A percentile compares a stretch with the other conserved stretches of the same genome.
Conservation (phyloP, 2,888 invertebrate genomes). For the Scrobipalpa costella region DNA sequence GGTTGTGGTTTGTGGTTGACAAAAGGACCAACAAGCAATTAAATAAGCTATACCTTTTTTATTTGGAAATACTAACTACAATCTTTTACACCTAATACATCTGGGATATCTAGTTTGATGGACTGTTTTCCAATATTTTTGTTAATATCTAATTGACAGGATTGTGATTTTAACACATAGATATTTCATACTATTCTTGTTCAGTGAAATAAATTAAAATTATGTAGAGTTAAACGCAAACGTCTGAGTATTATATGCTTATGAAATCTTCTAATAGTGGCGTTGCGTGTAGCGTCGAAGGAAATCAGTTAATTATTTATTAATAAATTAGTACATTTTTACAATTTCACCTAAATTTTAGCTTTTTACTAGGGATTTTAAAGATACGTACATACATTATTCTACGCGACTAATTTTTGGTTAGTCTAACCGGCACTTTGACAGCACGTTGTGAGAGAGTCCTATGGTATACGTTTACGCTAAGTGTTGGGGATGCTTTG, state of each 20-base stretch:
- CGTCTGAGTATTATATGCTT: constrained; percentile 8
- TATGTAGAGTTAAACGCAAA: not conserved
- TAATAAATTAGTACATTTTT: constrained; percentile 2
- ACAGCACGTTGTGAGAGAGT: constrained; percentile 19
- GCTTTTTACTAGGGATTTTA: not conserved
- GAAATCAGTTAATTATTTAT: not conserved
- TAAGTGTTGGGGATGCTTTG: constrained; percentile 23
- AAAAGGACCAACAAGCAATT: no score
- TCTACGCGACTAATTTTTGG: constrained; percentile 28
- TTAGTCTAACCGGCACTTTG: constrained; percentile 27
- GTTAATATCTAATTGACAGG: no score
- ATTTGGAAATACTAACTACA: no score
- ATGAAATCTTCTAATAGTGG: not conserved
- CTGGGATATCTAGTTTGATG: no score
- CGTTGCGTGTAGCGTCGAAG: not conserved
- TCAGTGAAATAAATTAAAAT: not conserved
- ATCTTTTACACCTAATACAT: no score
- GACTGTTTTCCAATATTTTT: no score
- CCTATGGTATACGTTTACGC: not conserved
- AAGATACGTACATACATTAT: constrained; percentile 8
- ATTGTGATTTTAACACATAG: not conserved
- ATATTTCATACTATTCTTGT: not conserved
- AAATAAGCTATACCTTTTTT: no score
- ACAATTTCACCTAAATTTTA: constrained; percentile 11
- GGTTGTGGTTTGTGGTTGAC: no score